Conservation (phyloP, 2,113 vertebrate genomes). For the Etheostoma spectabile region DNA sequence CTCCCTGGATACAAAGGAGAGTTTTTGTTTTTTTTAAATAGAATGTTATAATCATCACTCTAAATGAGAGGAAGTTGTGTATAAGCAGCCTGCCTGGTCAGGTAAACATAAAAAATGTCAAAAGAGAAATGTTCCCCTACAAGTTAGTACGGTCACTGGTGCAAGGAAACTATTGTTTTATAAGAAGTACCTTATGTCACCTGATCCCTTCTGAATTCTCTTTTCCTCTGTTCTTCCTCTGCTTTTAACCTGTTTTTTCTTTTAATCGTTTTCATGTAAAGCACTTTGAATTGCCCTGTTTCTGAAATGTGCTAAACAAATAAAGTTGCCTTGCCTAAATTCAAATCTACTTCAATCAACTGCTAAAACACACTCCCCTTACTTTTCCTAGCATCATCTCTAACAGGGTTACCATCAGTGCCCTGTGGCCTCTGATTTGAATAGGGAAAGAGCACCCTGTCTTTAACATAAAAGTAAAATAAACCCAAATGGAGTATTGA, state of each 20-base stretch:
- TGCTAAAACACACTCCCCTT: background rate
- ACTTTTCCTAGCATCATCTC: background rate
- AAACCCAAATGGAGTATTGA: background rate
- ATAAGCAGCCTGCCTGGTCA: background rate
- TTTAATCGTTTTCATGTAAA: too few species aligned
- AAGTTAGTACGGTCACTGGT: background rate
- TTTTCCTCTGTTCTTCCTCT: background rate
- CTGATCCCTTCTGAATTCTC: background rate
- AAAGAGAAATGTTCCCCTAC: background rate
- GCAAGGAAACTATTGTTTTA: background rate
- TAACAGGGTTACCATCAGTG: background rate
- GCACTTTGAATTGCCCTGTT: too few species aligned
- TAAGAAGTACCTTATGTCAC: background rate
- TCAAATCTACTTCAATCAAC: background rate
- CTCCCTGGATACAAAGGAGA: background rate
- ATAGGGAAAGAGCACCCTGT: too few species aligned
- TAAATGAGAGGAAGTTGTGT: slow-evolving; percentile 3
- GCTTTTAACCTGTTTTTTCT: too few species aligned
- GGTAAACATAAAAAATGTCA: slow-evolving; percentile 24
- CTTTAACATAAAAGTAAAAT: background rate
- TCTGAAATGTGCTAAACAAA: too few species aligned
- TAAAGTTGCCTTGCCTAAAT: background rate
- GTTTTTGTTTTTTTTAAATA: background rate
- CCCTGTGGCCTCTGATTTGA: background rate
- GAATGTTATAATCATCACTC: background rate